Evolutionary conservation across 2,113 vertebrate genomes (phyloP).

Genomic region (Siniperca knerii): DNA sequence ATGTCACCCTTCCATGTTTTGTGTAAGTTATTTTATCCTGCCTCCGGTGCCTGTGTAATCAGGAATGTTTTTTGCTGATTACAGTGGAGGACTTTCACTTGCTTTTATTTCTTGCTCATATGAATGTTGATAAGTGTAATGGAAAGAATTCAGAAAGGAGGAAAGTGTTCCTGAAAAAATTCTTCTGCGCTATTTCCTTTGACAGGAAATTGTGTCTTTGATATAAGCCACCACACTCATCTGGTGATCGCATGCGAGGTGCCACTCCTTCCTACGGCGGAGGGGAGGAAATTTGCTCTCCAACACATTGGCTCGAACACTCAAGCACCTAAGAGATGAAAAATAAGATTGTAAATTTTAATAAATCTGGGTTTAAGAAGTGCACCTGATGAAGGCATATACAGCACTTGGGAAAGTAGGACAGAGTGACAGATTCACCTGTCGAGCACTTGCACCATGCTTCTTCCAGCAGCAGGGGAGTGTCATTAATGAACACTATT

Average conservation of each 20-base stretch:
- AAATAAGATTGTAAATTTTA: conserved; percentile 8
- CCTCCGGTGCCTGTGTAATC: conserved; percentile 6
- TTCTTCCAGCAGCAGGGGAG: conserved; percentile 40
- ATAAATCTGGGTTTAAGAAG: conserved; percentile 14
- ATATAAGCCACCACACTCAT: conserved; percentile 70
- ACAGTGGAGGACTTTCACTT: conserved; percentile 23
- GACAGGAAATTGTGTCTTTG: conserved; percentile 79
- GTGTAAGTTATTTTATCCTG: neutral
- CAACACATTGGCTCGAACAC: neutral
- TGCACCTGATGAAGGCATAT: neutral
- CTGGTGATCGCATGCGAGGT: conserved; percentile 63
- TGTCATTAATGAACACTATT: conserved; percentile 59
- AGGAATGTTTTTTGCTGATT: conserved; percentile 40
- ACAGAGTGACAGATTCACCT: conserved; percentile 44
- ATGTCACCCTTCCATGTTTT: conserved; percentile 11
- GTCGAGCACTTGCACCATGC: conserved; percentile 2
- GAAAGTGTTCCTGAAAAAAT: conserved; percentile 42
- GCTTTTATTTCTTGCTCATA: neutral
- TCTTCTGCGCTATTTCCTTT: conserved; percentile 65
- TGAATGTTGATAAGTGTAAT: conserved; percentile 53
- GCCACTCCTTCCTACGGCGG: conserved; percentile 30
- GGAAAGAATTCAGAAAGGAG: conserved; percentile 65
- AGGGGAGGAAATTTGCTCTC: conserved; percentile 36
- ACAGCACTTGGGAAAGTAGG: conserved; percentile 39
- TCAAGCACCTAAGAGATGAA: conserved; percentile 10